Percentiles rank a stretch among this genome's conserved stretches.
Evolutionary conservation across 2,888 invertebrate genomes (phyloP).

Genomic region (Lampropteryx suffumata): DNA sequence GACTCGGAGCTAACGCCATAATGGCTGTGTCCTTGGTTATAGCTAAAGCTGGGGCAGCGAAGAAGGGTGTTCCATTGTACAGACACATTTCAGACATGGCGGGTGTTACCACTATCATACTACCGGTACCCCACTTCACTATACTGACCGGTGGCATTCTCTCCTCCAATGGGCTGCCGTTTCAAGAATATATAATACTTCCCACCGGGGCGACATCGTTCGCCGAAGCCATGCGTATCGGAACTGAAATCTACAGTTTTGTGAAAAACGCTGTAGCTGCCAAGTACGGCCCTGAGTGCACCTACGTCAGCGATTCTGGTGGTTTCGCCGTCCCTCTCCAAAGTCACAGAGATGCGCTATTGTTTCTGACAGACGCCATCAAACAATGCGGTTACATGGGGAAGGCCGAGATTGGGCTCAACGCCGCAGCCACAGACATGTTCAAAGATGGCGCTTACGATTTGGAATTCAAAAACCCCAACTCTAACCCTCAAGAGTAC

Average conservation of each 20-base stretch:
- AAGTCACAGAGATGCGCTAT: slow-evolving; percentile 95
- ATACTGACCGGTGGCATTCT: slow-evolving; percentile 98
- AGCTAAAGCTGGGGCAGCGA: slow-evolving; percentile 98
- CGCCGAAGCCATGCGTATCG: slow-evolving; percentile 98
- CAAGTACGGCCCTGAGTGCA: slow-evolving; percentile 94
- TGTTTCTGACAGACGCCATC: slow-evolving; percentile 92
- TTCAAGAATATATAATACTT: slow-evolving; percentile 97
- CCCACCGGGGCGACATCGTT: slow-evolving; percentile 96
- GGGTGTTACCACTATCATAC: slow-evolving; percentile 92
- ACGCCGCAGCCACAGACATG: slow-evolving; percentile 98
- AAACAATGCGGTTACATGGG: slow-evolving; percentile 96
- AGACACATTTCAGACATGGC: slow-evolving; percentile 98
- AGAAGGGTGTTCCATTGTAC: slow-evolving; percentile 93
- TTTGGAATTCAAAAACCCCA: slow-evolving; percentile 98
- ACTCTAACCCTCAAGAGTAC: slow-evolving; percentile 92
- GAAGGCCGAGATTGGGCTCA: slow-evolving; percentile 96
- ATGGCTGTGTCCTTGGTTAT: slow-evolving; percentile 97
- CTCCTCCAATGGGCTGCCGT: slow-evolving; percentile 97
- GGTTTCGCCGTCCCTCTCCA: slow-evolving; percentile 98
- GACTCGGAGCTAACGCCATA: slow-evolving; percentile 98
- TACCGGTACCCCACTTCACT: slow-evolving; percentile 99
- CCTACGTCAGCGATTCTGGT: slow-evolving; percentile 97
- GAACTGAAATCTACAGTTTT: slow-evolving; percentile 96
- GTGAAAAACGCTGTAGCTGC: slow-evolving; percentile 94
- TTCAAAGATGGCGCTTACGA: slow-evolving; percentile 94